These are phyloP conservation scores for Rhinoptilus africanus DNA, from an alignment of 2,113 vertebrate genomes.

Conservation along the genomic window DNA sequence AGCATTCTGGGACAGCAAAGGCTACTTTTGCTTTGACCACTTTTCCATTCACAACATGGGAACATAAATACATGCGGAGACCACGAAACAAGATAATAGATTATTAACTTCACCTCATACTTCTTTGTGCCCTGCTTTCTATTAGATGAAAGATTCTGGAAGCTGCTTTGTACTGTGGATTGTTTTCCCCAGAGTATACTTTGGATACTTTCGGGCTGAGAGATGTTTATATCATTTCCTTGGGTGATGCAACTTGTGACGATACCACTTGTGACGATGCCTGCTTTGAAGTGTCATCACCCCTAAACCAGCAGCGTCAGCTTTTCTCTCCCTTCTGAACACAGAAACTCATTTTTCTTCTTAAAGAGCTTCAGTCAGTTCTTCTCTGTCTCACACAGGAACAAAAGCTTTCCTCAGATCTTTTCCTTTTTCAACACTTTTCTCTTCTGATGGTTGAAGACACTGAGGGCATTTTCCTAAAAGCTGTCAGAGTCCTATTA, in stretches of 20 bases:
- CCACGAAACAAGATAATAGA: background rate
- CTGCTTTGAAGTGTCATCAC: background rate
- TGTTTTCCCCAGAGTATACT: background rate
- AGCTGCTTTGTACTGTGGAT: background rate
- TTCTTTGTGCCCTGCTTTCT: background rate
- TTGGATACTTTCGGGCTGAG: background rate
- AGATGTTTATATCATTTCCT: background rate
- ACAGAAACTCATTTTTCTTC: background rate
- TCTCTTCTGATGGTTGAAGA: background rate
- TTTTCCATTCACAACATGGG: slow-evolving; percentile 10
- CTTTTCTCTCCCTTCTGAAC: background rate
- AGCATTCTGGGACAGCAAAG: background rate
- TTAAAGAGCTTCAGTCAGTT: background rate
- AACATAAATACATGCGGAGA: slow-evolving; percentile 1
- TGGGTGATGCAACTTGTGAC: background rate
- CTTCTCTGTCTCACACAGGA: background rate
- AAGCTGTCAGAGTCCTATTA: background rate
- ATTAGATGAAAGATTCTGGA: background rate
- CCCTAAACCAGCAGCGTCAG: background rate
- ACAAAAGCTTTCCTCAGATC: background rate
- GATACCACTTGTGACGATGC: background rate
- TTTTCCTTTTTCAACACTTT: background rate
- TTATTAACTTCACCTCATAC: background rate
- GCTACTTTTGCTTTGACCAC: background rate
- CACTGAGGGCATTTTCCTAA: background rate